These are phyloP conservation scores for Drosophila santomea DNA, from an alignment of 1,140 invertebrate species.

Conservation along the genomic window DNA sequence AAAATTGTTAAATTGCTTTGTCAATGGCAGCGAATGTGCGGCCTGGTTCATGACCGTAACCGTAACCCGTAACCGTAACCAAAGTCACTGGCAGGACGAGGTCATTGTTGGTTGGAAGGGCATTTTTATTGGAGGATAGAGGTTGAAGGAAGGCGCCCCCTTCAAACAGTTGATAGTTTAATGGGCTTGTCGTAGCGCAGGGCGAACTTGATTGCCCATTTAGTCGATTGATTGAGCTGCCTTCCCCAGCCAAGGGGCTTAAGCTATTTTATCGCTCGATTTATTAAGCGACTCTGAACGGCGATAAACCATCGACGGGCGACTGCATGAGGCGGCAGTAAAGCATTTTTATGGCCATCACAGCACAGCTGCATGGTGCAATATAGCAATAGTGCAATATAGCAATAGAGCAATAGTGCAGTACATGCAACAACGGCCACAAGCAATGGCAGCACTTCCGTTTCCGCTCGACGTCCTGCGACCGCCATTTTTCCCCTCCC, in stretches of 20 bases:
- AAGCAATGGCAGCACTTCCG: slow-evolving; percentile 56
- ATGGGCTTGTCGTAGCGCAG: slow-evolving; percentile 40
- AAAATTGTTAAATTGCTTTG: slow-evolving; percentile 60
- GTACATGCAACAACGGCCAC: slow-evolving; percentile 38
- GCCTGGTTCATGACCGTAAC: neutral
- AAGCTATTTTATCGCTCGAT: slow-evolving; percentile 56
- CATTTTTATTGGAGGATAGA: slow-evolving; percentile 41
- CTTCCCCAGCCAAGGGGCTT: slow-evolving; percentile 26
- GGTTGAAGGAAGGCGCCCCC: no score
- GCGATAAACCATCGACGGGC: slow-evolving; percentile 49
- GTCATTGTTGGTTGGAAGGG: slow-evolving; percentile 23
- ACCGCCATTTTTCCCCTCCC: neutral
- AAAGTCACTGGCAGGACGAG: slow-evolving; percentile 30
- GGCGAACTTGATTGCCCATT: slow-evolving; percentile 49
- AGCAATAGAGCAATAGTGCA: neutral
- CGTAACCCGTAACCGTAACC: slow-evolving; percentile 48
- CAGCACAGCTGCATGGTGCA: neutral
- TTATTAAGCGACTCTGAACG: slow-evolving; percentile 48
- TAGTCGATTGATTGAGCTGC: slow-evolving; percentile 52
- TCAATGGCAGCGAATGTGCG: slow-evolving; percentile 48
- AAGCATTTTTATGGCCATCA: slow-evolving; percentile 54
- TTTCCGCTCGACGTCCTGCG: slow-evolving; percentile 30
- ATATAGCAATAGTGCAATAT: no score
- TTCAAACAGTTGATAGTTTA: slow-evolving; percentile 46
- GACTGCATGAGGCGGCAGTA: slow-evolving; percentile 44